These are phyloP conservation scores for Mya arenaria DNA, from an alignment of 1,140 invertebrate species.

Conservation along the genomic window DNA sequence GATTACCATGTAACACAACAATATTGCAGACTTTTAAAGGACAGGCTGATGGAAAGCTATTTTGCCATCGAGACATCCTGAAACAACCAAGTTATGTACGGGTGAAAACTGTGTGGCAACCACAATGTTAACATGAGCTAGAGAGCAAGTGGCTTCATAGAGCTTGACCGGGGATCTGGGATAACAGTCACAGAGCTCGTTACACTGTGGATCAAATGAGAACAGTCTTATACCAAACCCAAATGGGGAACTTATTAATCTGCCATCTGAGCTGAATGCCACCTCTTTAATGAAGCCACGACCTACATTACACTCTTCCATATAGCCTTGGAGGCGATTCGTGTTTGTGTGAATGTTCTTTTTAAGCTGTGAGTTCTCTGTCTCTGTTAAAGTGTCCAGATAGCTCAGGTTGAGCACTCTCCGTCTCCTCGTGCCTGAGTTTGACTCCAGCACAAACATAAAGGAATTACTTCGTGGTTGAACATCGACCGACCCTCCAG, in stretches of 20 bases:
- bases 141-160: conserved; percentile 86
- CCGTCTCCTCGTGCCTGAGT: conserved; percentile 29
- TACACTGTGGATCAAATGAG: conserved; percentile 89
- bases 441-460: conserved; percentile 49
- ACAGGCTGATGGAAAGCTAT: conserved; percentile 94
- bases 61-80: conserved; percentile 92
- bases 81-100: conserved; percentile 90
- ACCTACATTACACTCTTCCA: conserved; percentile 93
- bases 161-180: conserved; percentile 82
- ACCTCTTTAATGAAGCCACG: conserved; percentile 91
- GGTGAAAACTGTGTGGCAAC: conserved; percentile 95
- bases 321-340: conserved; percentile 89
- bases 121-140: conserved; percentile 91
- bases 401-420: conserved; percentile 47
- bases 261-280: conserved; percentile 93
- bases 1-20: no score
- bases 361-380: conserved; percentile 24
- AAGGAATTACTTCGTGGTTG: conserved; percentile 27
- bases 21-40: no score
- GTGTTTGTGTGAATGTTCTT: conserved; percentile 46
- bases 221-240: conserved; percentile 92
- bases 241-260: conserved; percentile 94
- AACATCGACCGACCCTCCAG: background rate
- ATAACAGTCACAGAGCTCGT: conserved; percentile 89
- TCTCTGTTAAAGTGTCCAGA: conserved; percentile 41